Percentiles rank a stretch among this genome's conserved stretches.
These are phyloP conservation scores for Sepiola atlantica DNA, from an alignment of 2,888 invertebrate species.

Conservation along the genomic window DNA sequence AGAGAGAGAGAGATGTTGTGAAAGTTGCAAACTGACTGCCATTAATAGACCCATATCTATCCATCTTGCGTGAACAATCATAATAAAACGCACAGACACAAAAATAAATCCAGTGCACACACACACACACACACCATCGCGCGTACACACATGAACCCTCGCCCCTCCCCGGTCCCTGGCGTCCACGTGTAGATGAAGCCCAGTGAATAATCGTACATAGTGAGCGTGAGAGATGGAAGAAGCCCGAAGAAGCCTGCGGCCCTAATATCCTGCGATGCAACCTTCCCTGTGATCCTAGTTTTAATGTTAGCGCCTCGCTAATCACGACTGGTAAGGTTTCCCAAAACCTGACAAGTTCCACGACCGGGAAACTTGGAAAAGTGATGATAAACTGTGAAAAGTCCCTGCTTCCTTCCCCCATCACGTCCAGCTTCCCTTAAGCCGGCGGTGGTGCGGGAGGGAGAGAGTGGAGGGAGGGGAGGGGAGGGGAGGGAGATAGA, in stretches of 20 bases:
- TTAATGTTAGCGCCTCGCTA: not conserved
- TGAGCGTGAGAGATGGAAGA: not conserved
- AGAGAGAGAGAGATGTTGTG: not conserved
- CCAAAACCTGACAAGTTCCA: not conserved
- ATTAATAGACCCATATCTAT: no score
- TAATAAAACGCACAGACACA: no score
- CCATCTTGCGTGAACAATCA: no score
- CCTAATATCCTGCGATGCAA: not conserved
- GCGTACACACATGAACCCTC: no score
- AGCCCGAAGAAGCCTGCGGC: not conserved
- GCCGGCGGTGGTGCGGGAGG: not conserved
- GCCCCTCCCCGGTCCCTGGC: not conserved
- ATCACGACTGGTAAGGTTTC: constrained; percentile 15
- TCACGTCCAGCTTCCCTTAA: not conserved
- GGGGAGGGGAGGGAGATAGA: no score
- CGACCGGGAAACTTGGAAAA: not conserved
- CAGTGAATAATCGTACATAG: not conserved
- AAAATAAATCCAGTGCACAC: no score
- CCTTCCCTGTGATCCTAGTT: constrained; percentile 4
- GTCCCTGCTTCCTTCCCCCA: not conserved
- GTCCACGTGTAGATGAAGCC: not conserved
- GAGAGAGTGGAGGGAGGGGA: not conserved
- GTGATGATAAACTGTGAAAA: not conserved
- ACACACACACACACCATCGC: not conserved
- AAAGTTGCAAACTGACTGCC: not conserved